Conservation (phyloP, 2,888 invertebrate genomes). For the Melolontha melolontha region DNA sequence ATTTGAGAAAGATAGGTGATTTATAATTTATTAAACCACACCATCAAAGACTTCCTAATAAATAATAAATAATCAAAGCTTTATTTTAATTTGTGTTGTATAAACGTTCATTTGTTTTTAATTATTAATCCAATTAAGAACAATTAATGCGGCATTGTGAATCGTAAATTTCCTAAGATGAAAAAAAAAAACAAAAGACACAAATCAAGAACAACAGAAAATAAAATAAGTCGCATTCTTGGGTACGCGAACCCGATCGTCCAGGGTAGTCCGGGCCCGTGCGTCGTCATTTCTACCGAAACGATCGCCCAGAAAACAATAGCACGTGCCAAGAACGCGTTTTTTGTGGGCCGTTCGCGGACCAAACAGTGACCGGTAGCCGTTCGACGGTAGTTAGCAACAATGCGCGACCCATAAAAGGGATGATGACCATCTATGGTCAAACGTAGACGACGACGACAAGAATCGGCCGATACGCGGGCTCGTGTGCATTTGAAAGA, state of each 20-base stretch:
- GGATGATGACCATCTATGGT: slow-evolving; percentile 62
- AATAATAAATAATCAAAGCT: too few relatives aligned
- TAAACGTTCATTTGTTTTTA: too few relatives aligned
- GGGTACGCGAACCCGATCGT: slow-evolving; percentile 40
- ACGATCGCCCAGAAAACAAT: slow-evolving; percentile 56
- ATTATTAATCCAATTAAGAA: too few relatives aligned
- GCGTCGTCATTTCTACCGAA: slow-evolving; percentile 51
- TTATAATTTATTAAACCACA: too few relatives aligned
- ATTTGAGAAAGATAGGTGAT: too few relatives aligned
- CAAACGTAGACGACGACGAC: slow-evolving; percentile 47
- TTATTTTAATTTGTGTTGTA: too few relatives aligned
- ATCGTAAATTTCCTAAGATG: too few relatives aligned
- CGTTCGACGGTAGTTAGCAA: slow-evolving; percentile 51
- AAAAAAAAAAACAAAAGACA: too few relatives aligned
- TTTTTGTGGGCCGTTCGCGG: slow-evolving; percentile 50
- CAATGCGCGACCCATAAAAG: slow-evolving; percentile 61
- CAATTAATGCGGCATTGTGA: too few relatives aligned
- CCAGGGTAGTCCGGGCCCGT: slow-evolving; percentile 35
- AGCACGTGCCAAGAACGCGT: slow-evolving; percentile 61
- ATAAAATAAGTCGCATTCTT: slow-evolving; percentile 50
- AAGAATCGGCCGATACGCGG: slow-evolving; percentile 2
- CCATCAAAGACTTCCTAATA: too few relatives aligned
- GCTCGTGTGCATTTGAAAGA: slow-evolving; percentile 17
- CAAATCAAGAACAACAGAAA: slow-evolving; percentile 13
- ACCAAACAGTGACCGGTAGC: slow-evolving; percentile 59